Evolutionary conservation across 2,113 vertebrate genomes (phyloP), one percentile per base, ranked within the genome.

Genomic region (Oreochromis niloticus): DNA sequence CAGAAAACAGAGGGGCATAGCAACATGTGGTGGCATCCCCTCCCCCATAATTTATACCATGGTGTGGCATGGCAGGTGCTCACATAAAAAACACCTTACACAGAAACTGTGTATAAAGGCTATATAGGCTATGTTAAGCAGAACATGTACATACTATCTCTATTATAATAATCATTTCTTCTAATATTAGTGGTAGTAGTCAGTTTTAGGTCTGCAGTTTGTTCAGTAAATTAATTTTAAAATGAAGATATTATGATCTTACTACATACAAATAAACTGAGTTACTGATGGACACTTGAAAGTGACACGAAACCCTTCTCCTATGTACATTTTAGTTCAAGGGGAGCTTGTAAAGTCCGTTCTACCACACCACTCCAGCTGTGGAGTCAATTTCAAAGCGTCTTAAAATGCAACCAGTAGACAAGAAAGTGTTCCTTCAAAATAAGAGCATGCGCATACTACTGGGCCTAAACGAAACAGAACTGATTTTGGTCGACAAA

Each of bases 311-410:
- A 73, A 27, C 50, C n/a, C 19, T 22, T 56, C 24, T 19, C 41
- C 14, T 17, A 39, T 71, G 9, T 12, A 81, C 16, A 22, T 78
- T 50, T 32, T 78, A 78, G 46, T 52, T 78, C 4, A 78, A 78
- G 24, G 71, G 22, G 36, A 5, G 55, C 83, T 78, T 68, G 8
- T 56, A 81, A 85, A 61, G 78, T 75, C 43, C 71, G 46, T 32
- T 46, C 50, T 80, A 52, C 59, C 32, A 83, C 52, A 80, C 84
- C 41, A 80, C 86, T 91, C 87, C 87, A 89, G 85, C 85, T 91
- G 93, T 84, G 54, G 19, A 48, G 55, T 82, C 59, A 87, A 92
- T 81, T 81, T 83, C 3, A 19, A 43, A 34, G 12, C 4, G 46
- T 78, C 46, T 32, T 5, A 22, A 27, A 57, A 48, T 3, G 27